Percentiles rank a stretch among this genome's conserved stretches.
Evolutionary conservation across 2,888 invertebrate genomes (phyloP).

Genomic region (Drosophila lutescens): DNA sequence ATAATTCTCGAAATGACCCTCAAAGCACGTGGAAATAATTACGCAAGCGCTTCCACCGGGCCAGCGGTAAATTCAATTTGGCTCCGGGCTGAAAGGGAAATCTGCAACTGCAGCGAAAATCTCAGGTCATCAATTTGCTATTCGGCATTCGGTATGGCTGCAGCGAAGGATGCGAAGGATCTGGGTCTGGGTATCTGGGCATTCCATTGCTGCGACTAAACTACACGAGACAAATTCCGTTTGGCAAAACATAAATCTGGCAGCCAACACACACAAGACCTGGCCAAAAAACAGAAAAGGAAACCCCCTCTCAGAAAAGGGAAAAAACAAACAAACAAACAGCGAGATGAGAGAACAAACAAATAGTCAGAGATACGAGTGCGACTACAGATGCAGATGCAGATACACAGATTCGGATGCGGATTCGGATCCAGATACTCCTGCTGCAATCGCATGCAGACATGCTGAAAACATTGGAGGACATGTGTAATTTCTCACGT

Average conservation of each 20-base stretch:
- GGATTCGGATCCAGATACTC: conserved; percentile 17
- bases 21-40: conserved; percentile 66
- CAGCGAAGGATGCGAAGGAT: conserved; percentile 35
- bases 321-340: conserved; percentile 20
- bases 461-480: conserved; percentile 60
- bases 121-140: conserved; percentile 63
- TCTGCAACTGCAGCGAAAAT: conserved; percentile 62
- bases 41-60: conserved; percentile 42
- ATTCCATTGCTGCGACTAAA: conserved; percentile 15
- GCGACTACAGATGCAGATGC: conserved; percentile 21
- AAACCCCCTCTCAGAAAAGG: conserved; percentile 5
- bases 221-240: conserved; percentile 63
- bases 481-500: conserved; percentile 78
- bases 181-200: conserved; percentile 16
- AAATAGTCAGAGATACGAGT: conserved; percentile 41
- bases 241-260: conserved; percentile 60
- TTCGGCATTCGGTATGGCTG: conserved; percentile 30
- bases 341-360: conserved; percentile 41
- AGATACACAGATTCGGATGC: conserved; percentile 18
- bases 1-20: conserved; percentile 51
- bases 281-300: conserved; percentile 11
- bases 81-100: conserved; percentile 28
- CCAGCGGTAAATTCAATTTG: conserved; percentile 54
- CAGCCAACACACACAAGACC: conserved; percentile 20
- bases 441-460: conserved; percentile 36